Conservation (phyloP, 53 echinoderm and acorn worm species). For the Echinometra lucunter region DNA sequence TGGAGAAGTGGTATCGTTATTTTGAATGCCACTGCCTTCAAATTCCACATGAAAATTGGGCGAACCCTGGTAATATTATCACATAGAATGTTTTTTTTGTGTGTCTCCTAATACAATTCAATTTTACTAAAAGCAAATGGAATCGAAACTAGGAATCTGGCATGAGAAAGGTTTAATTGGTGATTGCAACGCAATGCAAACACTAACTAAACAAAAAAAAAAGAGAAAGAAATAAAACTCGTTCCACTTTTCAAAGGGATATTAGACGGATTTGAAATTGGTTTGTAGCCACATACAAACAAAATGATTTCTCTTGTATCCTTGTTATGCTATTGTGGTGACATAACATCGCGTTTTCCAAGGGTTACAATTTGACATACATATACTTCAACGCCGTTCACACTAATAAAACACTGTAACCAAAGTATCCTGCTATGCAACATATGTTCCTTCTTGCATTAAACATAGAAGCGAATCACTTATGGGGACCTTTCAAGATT, state of each 20-base stretch:
- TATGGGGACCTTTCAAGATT: background rate
- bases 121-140: too few species aligned
- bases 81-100: too few species aligned
- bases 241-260: background rate
- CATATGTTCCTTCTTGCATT: background rate
- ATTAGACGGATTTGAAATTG: background rate
- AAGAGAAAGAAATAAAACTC: too few species aligned
- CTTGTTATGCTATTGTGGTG: background rate
- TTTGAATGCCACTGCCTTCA: too few species aligned
- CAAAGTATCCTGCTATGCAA: background rate
- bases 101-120: too few species aligned
- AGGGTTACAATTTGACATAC: background rate
- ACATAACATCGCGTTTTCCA: background rate
- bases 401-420: background rate
- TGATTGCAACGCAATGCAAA: background rate
- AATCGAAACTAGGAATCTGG: background rate
- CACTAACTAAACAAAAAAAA: background rate
- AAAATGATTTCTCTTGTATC: background rate
- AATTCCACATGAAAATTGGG: too few species aligned
- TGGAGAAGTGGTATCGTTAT: background rate
- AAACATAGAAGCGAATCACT: background rate
- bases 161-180: too few species aligned
- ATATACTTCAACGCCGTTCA: background rate
- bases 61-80: too few species aligned
- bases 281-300: background rate